Percentiles rank a stretch among this genome's conserved stretches.
phyloP scores from a whole-genome alignment of 2,888 invertebrate genomes.

The Drosophila nigricruria region DNA sequence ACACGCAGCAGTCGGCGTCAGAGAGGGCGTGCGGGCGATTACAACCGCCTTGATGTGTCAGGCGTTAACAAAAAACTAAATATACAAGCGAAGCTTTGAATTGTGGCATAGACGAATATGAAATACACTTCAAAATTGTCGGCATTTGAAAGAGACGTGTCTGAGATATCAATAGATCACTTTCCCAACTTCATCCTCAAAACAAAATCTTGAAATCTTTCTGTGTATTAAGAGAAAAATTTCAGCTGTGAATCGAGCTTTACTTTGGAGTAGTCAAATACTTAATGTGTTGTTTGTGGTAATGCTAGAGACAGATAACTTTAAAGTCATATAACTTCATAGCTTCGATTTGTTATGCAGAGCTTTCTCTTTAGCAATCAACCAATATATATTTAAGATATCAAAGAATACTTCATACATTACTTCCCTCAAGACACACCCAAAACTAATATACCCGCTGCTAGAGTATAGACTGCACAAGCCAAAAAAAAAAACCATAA shows the following conservation, averaged over 20 bases:
- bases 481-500: slow-evolving; percentile 21
- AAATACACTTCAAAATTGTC: background rate
- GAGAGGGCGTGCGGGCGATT: slow-evolving; percentile 32
- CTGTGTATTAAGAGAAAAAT: background rate
- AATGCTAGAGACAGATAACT: too few relatives aligned
- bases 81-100: background rate
- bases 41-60: slow-evolving; percentile 70
- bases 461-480: slow-evolving; percentile 32
- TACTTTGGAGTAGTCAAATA: too few relatives aligned
- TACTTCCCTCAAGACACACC: background rate
- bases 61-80: slow-evolving; percentile 30
- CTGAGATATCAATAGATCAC: too few relatives aligned
- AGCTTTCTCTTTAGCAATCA: too few relatives aligned
- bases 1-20: background rate
- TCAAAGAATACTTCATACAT: too few relatives aligned
- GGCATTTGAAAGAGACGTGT: background rate
- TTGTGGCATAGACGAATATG: background rate
- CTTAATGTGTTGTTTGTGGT: too few relatives aligned
- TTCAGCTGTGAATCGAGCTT: background rate
- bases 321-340: too few relatives aligned
- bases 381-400: too few relatives aligned
- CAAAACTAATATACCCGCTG: background rate
- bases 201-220: too few relatives aligned
- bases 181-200: too few relatives aligned
- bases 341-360: too few relatives aligned